A percentile compares a stretch with the other conserved stretches of the same genome.
Conservation (phyloP, 2,888 invertebrate species). For the Ophioninae sp. region DNA sequence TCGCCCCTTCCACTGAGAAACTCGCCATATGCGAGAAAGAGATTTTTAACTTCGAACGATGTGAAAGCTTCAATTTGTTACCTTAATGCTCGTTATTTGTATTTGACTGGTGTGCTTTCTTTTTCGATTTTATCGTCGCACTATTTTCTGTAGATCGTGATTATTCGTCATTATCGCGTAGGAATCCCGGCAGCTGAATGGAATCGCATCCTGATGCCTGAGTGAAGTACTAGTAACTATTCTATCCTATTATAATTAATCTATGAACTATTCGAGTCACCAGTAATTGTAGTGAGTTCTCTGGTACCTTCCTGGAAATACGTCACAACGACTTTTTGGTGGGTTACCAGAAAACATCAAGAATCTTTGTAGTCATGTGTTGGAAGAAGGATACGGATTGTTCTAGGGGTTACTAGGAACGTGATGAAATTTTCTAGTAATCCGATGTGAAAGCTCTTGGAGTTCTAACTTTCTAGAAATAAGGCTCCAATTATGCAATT, state of each 20-base stretch:
- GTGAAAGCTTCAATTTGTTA: conserved; percentile 28
- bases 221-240: too few relatives aligned
- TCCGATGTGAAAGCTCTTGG: too few relatives aligned
- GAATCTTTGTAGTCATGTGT: background rate
- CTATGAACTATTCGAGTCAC: too few relatives aligned
- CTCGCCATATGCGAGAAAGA: conserved; percentile 12
- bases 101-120: background rate
- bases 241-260: too few relatives aligned
- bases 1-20: background rate
- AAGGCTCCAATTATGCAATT: too few relatives aligned
- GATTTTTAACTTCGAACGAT: conserved; percentile 7
- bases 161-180: background rate
- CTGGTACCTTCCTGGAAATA: background rate
- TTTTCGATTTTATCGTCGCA: background rate
- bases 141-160: background rate
- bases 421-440: background rate
- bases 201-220: too few relatives aligned
- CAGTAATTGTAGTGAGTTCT: background rate
- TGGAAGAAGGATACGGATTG: background rate
- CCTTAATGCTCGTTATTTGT: conserved; percentile 16
- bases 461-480: too few relatives aligned
- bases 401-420: background rate
- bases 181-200: too few relatives aligned
- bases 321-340: background rate
- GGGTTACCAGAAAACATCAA: background rate